Evolutionary conservation across 2,797 vertebrate genomes (phyloP).

Genomic region (Lagorchestes hirsutus): DNA sequence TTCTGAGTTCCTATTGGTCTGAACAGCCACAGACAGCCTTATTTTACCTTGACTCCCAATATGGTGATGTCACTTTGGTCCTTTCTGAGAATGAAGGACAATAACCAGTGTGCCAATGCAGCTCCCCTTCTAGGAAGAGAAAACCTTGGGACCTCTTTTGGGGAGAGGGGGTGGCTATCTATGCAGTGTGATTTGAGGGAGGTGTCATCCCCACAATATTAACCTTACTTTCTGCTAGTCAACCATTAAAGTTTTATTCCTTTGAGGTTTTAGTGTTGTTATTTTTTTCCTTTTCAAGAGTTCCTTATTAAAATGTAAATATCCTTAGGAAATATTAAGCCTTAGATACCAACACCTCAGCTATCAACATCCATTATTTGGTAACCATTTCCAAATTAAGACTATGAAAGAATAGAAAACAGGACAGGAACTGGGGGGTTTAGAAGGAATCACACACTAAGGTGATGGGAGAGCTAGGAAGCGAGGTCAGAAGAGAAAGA

Average conservation of each 20-base stretch:
- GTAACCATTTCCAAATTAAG: neutral
- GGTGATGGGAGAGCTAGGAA: conserved; percentile 31
- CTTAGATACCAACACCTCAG: conserved; percentile 20
- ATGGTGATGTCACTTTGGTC: neutral
- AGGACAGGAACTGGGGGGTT: neutral
- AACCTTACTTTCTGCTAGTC: neutral
- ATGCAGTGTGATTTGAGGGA: neutral
- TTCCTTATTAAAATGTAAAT: conserved; percentile 32
- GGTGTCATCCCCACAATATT: neutral
- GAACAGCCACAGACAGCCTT: neutral
- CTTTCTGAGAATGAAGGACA: neutral
- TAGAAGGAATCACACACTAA: conserved; percentile 30
- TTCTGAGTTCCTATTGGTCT: neutral
- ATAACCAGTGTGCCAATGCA: neutral
- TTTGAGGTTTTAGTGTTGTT: neutral
- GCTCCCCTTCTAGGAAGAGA: conserved; percentile 18
- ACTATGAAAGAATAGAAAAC: neutral
- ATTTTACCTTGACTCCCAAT: neutral
- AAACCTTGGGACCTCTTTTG: neutral
- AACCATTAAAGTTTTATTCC: conserved; percentile 24
- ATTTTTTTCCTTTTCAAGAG: conserved; percentile 1
- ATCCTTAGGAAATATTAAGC: conserved; percentile 22
- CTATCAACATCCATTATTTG: neutral
- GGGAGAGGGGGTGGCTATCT: neutral
- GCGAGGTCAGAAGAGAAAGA: conserved; percentile 59